Evolutionary conservation across 53 echinoderm and acorn worm genomes (phyloP).

Genomic region (Stichopus horrens): DNA sequence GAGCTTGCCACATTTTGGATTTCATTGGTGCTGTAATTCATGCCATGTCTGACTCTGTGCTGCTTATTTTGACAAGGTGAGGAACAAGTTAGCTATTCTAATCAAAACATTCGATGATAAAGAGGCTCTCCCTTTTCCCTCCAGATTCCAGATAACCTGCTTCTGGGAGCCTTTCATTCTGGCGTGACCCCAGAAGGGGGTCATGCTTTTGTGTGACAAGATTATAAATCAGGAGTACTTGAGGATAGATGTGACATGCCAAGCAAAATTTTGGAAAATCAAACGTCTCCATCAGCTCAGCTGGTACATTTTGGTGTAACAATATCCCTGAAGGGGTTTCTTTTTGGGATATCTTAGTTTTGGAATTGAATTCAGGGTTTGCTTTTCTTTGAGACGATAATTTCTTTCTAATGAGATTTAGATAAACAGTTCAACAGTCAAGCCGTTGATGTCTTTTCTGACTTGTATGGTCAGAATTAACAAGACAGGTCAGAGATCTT

Average conservation of each 20-base stretch:
- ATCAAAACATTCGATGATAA: conserved; percentile 35
- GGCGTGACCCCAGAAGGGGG: not conserved
- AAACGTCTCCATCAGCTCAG: too few species aligned
- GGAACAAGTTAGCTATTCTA: conserved; percentile 24
- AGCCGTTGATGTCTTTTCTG: too few species aligned
- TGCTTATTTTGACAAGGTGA: conserved; percentile 34
- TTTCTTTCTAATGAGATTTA: not conserved
- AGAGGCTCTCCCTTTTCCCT: conserved; percentile 6
- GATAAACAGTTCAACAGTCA: not conserved
- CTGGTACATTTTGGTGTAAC: not conserved
- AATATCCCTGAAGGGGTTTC: not conserved
- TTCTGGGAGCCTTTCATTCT: not conserved
- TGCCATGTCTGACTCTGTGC: not conserved
- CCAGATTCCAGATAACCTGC: not conserved
- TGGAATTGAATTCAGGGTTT: not conserved
- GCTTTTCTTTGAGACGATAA: not conserved
- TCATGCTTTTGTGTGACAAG: conserved; percentile 20
- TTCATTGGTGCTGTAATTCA: too few species aligned
- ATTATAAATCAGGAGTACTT: not conserved
- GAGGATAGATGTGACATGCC: not conserved
- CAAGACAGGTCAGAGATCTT: too few species aligned
- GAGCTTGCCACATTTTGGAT: too few species aligned
- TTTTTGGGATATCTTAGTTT: not conserved
- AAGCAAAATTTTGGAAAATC: not conserved
- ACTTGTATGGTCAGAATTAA: too few species aligned